These are phyloP conservation scores for Montipora capitata DNA, from an alignment of 92 coral and sea anemone species.

Conservation along the genomic window DNA sequence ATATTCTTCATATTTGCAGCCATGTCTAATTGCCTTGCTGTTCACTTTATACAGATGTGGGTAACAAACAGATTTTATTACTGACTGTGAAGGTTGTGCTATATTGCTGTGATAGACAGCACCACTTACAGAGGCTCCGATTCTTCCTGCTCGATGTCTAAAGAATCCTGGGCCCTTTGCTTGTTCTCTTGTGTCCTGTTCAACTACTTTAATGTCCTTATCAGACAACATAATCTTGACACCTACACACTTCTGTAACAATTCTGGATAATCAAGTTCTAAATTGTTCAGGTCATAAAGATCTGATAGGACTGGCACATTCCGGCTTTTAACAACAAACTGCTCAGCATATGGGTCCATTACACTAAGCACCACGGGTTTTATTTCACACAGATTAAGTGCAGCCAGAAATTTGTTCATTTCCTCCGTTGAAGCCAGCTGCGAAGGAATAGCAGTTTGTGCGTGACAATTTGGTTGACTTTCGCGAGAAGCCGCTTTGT, in stretches of 20 bases:
- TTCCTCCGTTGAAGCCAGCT: not conserved
- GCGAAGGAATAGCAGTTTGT: too few species aligned
- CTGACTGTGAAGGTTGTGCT: constrained; percentile 61
- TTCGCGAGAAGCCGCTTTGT: too few species aligned
- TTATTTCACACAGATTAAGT: constrained; percentile 36
- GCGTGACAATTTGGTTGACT: too few species aligned
- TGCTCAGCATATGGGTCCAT: not conserved
- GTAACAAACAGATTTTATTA: constrained; percentile 62
- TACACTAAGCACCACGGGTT: constrained; percentile 10
- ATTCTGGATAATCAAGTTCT: constrained; percentile 52
- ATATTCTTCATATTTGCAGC: constrained; percentile 55
- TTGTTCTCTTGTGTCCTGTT: constrained; percentile 57
- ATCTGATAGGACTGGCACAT: constrained; percentile 41
- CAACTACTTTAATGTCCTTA: constrained; percentile 48
- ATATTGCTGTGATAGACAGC: constrained; percentile 62
- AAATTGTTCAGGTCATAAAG: constrained; percentile 28
- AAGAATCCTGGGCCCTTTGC: constrained; percentile 63
- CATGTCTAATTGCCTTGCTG: constrained; percentile 64
- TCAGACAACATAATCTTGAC: constrained; percentile 44
- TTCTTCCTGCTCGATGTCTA: constrained; percentile 76
- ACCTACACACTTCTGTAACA: constrained; percentile 40
- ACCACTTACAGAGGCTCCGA: constrained; percentile 68
- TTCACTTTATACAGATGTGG: constrained; percentile 44
- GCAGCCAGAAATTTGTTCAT: not conserved
- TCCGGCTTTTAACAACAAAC: constrained; percentile 29